phyloP scores from a whole-genome alignment of 2,113 vertebrate species.

The Oplegnathus fasciatus region DNA sequence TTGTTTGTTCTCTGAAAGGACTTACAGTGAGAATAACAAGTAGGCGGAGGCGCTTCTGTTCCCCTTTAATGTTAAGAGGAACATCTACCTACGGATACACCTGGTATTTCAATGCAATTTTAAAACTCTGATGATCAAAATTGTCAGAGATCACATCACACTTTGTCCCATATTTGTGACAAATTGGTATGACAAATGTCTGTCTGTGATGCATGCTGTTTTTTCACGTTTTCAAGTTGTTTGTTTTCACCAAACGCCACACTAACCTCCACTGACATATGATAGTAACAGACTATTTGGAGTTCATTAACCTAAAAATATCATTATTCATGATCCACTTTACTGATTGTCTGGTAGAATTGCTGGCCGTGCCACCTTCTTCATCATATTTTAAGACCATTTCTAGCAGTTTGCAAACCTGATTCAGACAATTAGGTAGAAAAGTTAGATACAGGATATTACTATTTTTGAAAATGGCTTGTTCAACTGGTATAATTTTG shows the following conservation, averaged over 20 bases:
- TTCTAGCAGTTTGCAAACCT: not conserved
- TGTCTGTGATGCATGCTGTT: no score
- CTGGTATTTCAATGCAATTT: conserved; percentile 3
- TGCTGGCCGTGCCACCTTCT: not conserved
- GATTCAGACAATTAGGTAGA: not conserved
- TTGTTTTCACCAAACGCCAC: not conserved
- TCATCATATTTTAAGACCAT: not conserved
- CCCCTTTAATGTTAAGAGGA: not conserved
- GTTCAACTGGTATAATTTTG: not conserved
- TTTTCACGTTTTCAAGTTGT: not conserved
- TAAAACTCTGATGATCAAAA: not conserved
- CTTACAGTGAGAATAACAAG: conserved; percentile 16
- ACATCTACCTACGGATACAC: not conserved
- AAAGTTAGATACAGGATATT: not conserved
- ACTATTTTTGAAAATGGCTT: not conserved
- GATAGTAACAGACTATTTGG: not conserved
- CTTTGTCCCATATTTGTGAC: not conserved
- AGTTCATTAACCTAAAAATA: not conserved
- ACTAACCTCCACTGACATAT: not conserved
- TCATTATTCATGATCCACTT: not conserved
- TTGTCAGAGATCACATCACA: not conserved
- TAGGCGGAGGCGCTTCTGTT: not conserved
- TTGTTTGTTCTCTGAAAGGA: conserved; percentile 18
- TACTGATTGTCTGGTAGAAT: not conserved
- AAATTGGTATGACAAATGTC: not conserved